phyloP scores from a whole-genome alignment of 1,140 invertebrate genomes.

The silkworm (Bombyx mori) region ASM3026992v2 NC_085125.1:4715001-4715500 shows the following conservation, averaged over 20 bases:
- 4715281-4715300: slow-evolving; percentile 1
- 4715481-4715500: too few relatives aligned
- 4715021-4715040: slow-evolving; percentile 2
- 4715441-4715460: too few relatives aligned
- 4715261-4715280: not conserved
- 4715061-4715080: not conserved
- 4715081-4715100: slow-evolving; percentile 19
- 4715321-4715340: not conserved
- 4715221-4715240: slow-evolving; percentile 29
- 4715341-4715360: not conserved
- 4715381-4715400: not conserved
- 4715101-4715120: slow-evolving; percentile 26
- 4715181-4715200: slow-evolving; percentile 51
- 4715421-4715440: not conserved
- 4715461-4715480: too few relatives aligned
- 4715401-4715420: slow-evolving; percentile 1
- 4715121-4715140: slow-evolving; percentile 25
- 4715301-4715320: not conserved
- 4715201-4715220: slow-evolving; percentile 42
- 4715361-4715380: not conserved
- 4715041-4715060: not conserved
- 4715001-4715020: not conserved
- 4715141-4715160: slow-evolving; percentile 28
- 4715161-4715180: slow-evolving; percentile 52
- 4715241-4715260: slow-evolving; percentile 18